These are phyloP conservation scores for Palaemon carinicauda DNA, from an alignment of 1,140 invertebrate species.

Conservation along the genomic window DNA sequence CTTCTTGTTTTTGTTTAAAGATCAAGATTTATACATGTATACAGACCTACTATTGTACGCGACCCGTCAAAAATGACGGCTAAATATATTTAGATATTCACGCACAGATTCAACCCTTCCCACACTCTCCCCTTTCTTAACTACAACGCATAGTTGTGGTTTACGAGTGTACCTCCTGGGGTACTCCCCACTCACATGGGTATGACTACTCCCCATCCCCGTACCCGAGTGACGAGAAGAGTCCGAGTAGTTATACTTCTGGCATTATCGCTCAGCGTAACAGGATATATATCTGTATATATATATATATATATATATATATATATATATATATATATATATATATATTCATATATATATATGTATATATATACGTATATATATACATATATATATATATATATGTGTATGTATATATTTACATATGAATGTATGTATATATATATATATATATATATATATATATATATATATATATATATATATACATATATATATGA, in stretches of 20 bases:
- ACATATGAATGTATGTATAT: background rate
- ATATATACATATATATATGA: background rate
- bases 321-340: constrained; percentile 24
- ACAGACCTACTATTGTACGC: too few relatives aligned
- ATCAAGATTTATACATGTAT: constrained; percentile 6
- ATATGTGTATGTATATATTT: background rate
- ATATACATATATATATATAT: background rate
- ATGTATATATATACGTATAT: constrained; percentile 11
- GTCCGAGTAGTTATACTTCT: too few relatives aligned
- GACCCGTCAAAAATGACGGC: too few relatives aligned
- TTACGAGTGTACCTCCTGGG: too few relatives aligned
- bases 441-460: background rate
- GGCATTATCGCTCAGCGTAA: too few relatives aligned
- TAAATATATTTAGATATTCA: too few relatives aligned
- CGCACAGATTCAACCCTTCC: too few relatives aligned
- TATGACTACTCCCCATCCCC: too few relatives aligned
- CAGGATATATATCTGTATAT: constrained; percentile 27
- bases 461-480: background rate
- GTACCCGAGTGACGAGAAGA: too few relatives aligned
- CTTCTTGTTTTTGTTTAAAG: background rate
- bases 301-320: constrained; percentile 25
- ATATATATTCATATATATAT: constrained; percentile 21
- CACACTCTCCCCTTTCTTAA: too few relatives aligned
- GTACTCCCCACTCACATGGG: too few relatives aligned
- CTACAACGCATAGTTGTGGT: too few relatives aligned